phyloP scores from a whole-genome alignment of 2,113 vertebrate genomes.

The Oenanthe oenanthe region DNA sequence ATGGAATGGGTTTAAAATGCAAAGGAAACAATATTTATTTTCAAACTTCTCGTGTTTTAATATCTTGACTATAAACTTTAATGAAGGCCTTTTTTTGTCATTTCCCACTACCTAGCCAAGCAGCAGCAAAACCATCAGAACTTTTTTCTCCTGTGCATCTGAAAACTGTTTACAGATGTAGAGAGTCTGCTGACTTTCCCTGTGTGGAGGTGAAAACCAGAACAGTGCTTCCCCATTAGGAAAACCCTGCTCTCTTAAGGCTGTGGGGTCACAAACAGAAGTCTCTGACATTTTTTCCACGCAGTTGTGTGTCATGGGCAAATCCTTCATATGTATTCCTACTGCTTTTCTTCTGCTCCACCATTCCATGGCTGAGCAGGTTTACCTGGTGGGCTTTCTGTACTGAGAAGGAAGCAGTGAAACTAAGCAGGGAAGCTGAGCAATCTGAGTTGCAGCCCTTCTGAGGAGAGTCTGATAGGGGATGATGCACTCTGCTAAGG shows the following conservation, averaged over 20 bases:
- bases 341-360: neutral
- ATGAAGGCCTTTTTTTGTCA: neutral
- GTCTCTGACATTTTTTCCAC: neutral
- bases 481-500: neutral
- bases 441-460: neutral
- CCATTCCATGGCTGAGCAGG: neutral
- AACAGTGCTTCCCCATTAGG: neutral
- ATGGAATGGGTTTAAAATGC: neutral
- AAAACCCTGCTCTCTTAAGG: neutral
- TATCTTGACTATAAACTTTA: neutral
- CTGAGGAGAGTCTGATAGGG: too few relatives aligned
- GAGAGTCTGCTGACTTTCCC: neutral
- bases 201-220: neutral
- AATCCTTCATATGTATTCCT: neutral
- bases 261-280: neutral
- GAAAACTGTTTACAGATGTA: neutral
- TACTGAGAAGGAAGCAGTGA: neutral
- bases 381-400: neutral
- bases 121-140: neutral
- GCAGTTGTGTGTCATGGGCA: neutral
- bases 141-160: neutral
- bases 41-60: neutral
- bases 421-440: neutral
- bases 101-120: neutral
- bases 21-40: neutral